A percentile compares a stretch with the other conserved stretches of the same genome.
Conservation (phyloP, 1,140 invertebrate species). For the Chlorops oryzae region DNA sequence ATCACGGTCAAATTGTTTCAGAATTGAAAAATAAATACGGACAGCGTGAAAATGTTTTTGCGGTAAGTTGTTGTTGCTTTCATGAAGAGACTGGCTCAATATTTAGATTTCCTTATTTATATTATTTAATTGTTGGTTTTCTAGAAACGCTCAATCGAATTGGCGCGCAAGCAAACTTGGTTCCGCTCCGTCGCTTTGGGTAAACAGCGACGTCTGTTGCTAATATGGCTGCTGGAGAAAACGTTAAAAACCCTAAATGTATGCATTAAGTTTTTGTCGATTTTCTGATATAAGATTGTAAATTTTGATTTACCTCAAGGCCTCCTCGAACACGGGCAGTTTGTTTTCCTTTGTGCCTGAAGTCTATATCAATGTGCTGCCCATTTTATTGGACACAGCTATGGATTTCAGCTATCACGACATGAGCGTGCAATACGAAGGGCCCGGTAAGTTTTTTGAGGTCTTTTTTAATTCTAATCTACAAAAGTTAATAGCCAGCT, state of each 20-base stretch:
- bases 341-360: constrained; percentile 77
- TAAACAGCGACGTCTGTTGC: constrained; percentile 21
- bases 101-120: not conserved
- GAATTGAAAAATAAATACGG: constrained; percentile 38
- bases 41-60: constrained; percentile 44
- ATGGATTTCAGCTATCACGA: constrained; percentile 56
- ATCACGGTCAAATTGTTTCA: constrained; percentile 33
- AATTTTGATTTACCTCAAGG: not conserved
- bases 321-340: constrained; percentile 53
- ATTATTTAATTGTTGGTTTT: constrained; percentile 3
- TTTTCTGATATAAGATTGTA: not conserved
- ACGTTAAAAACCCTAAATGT: constrained; percentile 51
- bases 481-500: too few species aligned
- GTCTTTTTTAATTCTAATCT: not conserved
- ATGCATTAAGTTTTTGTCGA: not conserved
- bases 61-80: constrained; percentile 26
- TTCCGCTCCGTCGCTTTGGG: constrained; percentile 40
- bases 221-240: constrained; percentile 57
- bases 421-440: constrained; percentile 33
- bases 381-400: constrained; percentile 54
- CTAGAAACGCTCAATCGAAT: constrained; percentile 43
- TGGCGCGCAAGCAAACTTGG: constrained; percentile 44
- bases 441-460: constrained; percentile 34
- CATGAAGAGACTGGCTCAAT: not conserved
- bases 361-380: constrained; percentile 59